Percentiles rank a stretch among this genome's conserved stretches.
phyloP scores from a whole-genome alignment of 2,888 invertebrate genomes.

The Nebria brevicollis region DNA sequence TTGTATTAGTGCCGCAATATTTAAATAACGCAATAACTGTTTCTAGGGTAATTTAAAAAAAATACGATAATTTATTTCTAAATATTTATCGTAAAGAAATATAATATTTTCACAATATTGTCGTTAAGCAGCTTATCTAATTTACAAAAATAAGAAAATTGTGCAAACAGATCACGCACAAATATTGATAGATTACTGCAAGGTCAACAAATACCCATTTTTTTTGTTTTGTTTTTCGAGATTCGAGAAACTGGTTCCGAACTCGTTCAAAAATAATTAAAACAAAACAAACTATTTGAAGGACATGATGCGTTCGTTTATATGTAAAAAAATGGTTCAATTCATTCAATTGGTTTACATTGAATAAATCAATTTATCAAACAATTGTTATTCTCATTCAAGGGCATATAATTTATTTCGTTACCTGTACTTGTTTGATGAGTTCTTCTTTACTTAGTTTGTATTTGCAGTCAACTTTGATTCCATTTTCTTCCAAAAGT shows the following conservation, averaged over 20 bases:
- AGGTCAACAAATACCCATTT: background rate
- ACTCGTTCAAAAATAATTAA: background rate
- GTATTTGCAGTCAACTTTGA: conserved; percentile 81
- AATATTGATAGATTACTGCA: conserved; percentile 1
- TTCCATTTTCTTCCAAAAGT: conserved; percentile 79
- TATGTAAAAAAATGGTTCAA: background rate
- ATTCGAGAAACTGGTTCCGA: conserved; percentile 6
- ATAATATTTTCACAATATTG: too few species aligned
- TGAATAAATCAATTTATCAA: background rate
- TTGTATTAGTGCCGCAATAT: too few species aligned
- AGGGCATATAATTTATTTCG: conserved; percentile 51
- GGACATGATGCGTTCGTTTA: background rate
- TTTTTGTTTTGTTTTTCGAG: background rate
- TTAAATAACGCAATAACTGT: too few species aligned
- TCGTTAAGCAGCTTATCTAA: background rate
- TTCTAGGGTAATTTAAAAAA: too few species aligned
- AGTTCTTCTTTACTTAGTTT: conserved; percentile 83
- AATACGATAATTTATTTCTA: too few species aligned
- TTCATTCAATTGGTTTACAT: conserved; percentile 14
- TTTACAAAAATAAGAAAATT: conserved; percentile 6
- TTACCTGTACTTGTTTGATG: conserved; percentile 84
- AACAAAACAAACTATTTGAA: background rate
- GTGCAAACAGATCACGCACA: background rate
- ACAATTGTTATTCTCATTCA: background rate
- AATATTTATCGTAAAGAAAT: too few species aligned